phyloP scores from a whole-genome alignment of 1,140 invertebrate species.

The Polyergus mexicanus region DNA sequence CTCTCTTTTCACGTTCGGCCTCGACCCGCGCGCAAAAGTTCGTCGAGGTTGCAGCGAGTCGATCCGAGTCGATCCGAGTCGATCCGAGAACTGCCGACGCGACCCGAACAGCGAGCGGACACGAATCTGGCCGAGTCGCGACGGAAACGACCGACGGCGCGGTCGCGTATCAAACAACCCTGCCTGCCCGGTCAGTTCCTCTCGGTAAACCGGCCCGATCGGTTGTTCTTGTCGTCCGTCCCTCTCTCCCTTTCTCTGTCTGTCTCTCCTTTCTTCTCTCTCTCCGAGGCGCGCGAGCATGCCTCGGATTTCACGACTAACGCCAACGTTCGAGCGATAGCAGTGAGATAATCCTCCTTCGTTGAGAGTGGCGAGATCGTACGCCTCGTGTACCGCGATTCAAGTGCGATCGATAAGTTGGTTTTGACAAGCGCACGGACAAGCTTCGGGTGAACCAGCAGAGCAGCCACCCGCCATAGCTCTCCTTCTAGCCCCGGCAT shows the following conservation, averaged over 20 bases:
- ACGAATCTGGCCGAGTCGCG: slow-evolving; percentile 19
- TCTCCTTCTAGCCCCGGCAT: background rate
- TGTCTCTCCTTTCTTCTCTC: background rate
- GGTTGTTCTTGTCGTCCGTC: slow-evolving; percentile 65
- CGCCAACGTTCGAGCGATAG: background rate
- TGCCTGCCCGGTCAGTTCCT: slow-evolving; percentile 77
- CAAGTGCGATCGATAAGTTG: slow-evolving; percentile 71
- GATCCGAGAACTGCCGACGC: slow-evolving; percentile 70
- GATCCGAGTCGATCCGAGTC: background rate
- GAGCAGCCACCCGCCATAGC: background rate
- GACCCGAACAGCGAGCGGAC: slow-evolving; percentile 49
- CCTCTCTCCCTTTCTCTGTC: background rate
- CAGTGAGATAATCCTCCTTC: slow-evolving; percentile 29
- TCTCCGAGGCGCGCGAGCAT: slow-evolving; percentile 7
- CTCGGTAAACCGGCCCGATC: slow-evolving; percentile 79
- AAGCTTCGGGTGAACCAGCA: background rate
- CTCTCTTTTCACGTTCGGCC: slow-evolving; percentile 58
- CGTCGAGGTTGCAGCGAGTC: slow-evolving; percentile 67
- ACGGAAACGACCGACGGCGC: slow-evolving; percentile 20
- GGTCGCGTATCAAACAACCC: slow-evolving; percentile 57
- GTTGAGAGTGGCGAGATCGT: slow-evolving; percentile 41
- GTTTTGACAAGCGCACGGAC: slow-evolving; percentile 60
- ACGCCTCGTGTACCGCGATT: slow-evolving; percentile 27
- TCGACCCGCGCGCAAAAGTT: slow-evolving; percentile 74
- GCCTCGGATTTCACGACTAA: slow-evolving; percentile 38